Percentiles rank a stretch among this genome's conserved stretches.
These are phyloP conservation scores for Tursiops truncatus DNA, from an alignment of 2,113 vertebrate genomes.

Conservation along the genomic window DNA sequence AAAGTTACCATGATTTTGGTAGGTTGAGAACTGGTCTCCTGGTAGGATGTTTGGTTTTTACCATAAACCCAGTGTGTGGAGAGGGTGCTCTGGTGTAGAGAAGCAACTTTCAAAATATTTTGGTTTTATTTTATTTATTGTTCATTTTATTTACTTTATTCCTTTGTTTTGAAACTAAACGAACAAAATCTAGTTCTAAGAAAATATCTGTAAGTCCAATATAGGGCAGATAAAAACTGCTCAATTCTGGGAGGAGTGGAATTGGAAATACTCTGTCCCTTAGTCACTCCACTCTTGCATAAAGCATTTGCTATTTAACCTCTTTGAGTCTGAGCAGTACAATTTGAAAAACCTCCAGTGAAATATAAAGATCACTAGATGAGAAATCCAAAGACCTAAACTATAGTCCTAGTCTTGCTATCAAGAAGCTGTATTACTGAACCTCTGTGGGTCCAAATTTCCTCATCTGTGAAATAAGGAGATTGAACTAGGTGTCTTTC, in stretches of 20 bases:
- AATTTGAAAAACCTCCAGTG: neutral
- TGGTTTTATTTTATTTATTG: neutral
- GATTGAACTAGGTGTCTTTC: slow-evolving; percentile 32
- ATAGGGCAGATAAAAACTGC: slow-evolving; percentile 25
- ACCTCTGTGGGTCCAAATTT: neutral
- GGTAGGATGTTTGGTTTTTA: slow-evolving; percentile 34
- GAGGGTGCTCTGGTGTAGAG: neutral
- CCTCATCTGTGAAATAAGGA: slow-evolving; percentile 30
- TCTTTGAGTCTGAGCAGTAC: neutral
- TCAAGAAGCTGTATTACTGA: neutral
- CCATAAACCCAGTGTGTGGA: neutral
- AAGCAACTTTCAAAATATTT: slow-evolving; percentile 33
- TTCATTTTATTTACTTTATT: slow-evolving; percentile 10
- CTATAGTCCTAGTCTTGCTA: neutral
- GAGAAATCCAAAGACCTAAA: neutral
- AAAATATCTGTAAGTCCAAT: slow-evolving; percentile 8
- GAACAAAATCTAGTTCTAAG: slow-evolving; percentile 22
- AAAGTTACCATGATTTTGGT: slow-evolving; percentile 45
- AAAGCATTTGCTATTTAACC: neutral
- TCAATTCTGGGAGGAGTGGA: neutral
- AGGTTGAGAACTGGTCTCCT: neutral
- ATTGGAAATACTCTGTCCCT: neutral
- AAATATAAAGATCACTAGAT: slow-evolving; percentile 17
- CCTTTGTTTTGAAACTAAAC: neutral
- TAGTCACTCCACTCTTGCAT: neutral